Conservation (phyloP, 30 jellyfish, hydroid and myxozoan species). For the Turritopsis dohrnii region DNA sequence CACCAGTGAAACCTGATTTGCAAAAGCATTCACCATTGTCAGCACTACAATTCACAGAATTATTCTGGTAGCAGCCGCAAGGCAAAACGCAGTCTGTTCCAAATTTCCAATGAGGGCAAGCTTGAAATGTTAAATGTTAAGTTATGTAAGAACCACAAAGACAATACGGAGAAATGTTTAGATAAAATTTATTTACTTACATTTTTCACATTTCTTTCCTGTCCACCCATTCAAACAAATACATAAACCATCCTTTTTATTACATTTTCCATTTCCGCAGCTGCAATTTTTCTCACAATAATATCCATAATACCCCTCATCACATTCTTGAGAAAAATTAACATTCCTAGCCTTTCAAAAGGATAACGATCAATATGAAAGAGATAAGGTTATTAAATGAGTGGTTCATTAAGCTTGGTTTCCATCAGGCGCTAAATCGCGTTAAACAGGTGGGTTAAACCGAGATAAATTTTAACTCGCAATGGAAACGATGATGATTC, state of each 20-base stretch:
- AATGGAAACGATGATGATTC: too few species aligned
- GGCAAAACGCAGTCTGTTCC: conserved; percentile 41
- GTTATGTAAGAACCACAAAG: too few species aligned
- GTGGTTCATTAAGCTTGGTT: too few species aligned
- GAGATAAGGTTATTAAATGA: background rate
- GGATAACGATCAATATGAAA: too few species aligned
- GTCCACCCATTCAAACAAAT: conserved; percentile 49
- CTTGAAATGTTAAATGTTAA: background rate
- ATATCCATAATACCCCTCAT: conserved; percentile 39
- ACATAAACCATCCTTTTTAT: conserved; percentile 45
- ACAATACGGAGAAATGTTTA: too few species aligned
- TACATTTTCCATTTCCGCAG: conserved; percentile 43
- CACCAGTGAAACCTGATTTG: conserved; percentile 49
- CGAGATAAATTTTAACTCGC: too few species aligned
- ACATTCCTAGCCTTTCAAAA: background rate
- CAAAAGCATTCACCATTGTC: conserved; percentile 57
- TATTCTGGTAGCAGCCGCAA: conserved; percentile 42
- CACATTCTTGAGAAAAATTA: conserved; percentile 23
- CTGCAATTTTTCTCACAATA: conserved; percentile 53
- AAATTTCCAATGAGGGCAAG: conserved; percentile 27
- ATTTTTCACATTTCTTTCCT: conserved; percentile 38
- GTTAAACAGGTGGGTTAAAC: too few species aligned
- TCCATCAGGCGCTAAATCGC: too few species aligned
- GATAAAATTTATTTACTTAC: too few species aligned
- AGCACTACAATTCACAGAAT: conserved; percentile 36